Evolutionary conservation across 2,888 invertebrate species (phyloP).

Genomic region (Microctonus hyperodae): DNA sequence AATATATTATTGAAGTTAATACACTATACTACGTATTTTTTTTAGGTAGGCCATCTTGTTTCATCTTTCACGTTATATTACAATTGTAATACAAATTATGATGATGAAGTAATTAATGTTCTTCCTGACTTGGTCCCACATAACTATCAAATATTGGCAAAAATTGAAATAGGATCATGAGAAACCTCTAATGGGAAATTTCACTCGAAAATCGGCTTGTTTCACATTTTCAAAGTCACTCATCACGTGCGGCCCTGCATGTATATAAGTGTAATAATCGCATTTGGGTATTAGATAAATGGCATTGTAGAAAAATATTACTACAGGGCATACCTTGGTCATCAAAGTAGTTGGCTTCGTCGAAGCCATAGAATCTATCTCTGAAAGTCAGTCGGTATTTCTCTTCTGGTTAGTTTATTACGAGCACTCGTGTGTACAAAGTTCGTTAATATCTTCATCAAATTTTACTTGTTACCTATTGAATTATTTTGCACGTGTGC

Average conservation of each 20-base stretch:
- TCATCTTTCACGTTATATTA: too few relatives aligned
- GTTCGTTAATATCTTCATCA: background rate
- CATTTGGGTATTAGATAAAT: conserved; percentile 57
- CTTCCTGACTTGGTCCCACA: background rate
- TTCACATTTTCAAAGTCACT: conserved; percentile 29
- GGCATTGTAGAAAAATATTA: conserved; percentile 44
- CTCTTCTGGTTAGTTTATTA: conserved; percentile 19
- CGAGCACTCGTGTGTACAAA: conserved; percentile 5
- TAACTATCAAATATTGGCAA: background rate
- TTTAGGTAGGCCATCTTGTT: too few relatives aligned
- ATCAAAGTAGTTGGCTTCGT: conserved; percentile 47
- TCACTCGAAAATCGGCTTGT: conserved; percentile 29
- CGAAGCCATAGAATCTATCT: conserved; percentile 48
- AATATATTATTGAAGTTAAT: too few relatives aligned
- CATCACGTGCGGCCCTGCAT: conserved; percentile 33
- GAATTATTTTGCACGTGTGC: background rate
- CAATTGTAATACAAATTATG: too few relatives aligned
- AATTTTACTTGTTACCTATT: background rate
- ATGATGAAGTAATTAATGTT: background rate
- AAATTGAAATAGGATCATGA: background rate
- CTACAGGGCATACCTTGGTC: background rate
- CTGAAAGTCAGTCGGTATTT: background rate
- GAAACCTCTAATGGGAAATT: conserved; percentile 13
- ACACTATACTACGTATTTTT: too few relatives aligned
- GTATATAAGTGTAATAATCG: conserved; percentile 42